Percentiles rank a stretch among this genome's conserved stretches.
phyloP scores from a whole-genome alignment of 2,888 invertebrate species.

The Euzophera pinguis region DNA sequence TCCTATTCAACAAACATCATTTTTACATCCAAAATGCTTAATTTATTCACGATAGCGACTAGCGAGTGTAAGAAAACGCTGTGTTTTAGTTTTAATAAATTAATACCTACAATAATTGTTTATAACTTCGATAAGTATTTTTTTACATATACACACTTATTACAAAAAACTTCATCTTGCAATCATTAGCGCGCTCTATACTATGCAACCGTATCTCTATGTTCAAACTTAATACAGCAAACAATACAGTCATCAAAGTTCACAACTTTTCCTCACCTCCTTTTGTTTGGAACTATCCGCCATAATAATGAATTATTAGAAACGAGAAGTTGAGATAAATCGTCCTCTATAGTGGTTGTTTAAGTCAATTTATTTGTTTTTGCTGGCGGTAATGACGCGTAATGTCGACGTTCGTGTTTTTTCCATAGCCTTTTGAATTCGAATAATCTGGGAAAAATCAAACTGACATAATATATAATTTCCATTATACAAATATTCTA shows the following conservation, averaged over 20 bases:
- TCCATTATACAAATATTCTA: no score
- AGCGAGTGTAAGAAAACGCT: no score
- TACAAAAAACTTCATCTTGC: no score
- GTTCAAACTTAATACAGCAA: slow-evolving; percentile 1
- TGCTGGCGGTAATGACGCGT: slow-evolving; percentile 46
- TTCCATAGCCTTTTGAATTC: neutral
- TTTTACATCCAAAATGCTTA: no score
- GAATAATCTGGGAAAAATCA: neutral
- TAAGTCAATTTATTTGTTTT: slow-evolving; percentile 65
- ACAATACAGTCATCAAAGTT: slow-evolving; percentile 30
- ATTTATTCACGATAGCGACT: no score
- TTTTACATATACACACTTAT: no score
- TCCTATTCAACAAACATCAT: no score
- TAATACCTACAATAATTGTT: no score
- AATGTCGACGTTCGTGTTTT: slow-evolving; percentile 35
- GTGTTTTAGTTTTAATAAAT: no score
- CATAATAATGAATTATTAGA: slow-evolving; percentile 53
- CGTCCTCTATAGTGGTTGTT: slow-evolving; percentile 49
- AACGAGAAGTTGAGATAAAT: slow-evolving; percentile 47
- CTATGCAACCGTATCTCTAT: neutral
- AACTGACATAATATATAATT: no score
- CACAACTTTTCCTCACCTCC: slow-evolving; percentile 35
- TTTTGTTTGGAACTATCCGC: slow-evolving; percentile 35
- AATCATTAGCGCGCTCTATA: no score
- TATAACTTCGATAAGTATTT: no score